A percentile compares a stretch with the other conserved stretches of the same genome.
These are phyloP conservation scores for Ptilonorhynchus violaceus DNA, from an alignment of 2,113 vertebrate species.

Conservation along the genomic window DNA sequence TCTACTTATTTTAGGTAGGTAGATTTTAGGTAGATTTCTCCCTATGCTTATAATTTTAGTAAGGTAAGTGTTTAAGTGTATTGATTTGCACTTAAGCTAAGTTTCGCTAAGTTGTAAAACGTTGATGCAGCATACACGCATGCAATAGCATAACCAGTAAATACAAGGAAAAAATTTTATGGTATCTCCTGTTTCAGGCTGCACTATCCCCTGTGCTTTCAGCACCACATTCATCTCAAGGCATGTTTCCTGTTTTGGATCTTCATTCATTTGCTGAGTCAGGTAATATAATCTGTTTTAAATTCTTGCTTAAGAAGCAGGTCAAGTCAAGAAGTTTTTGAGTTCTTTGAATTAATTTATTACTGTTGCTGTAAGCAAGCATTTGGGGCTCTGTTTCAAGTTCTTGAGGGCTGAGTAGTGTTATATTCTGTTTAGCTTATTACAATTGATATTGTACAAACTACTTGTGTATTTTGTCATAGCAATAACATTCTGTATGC, in stretches of 20 bases:
- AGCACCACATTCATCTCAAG: conserved; percentile 80
- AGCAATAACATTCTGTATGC: not conserved
- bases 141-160: not conserved
- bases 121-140: not conserved
- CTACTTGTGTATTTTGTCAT: not conserved
- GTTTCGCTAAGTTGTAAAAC: not conserved
- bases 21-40: too few relatives aligned
- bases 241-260: conserved; percentile 75
- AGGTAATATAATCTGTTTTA: conserved; percentile 66
- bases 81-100: not conserved
- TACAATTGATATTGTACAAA: not conserved
- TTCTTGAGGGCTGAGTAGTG: not conserved
- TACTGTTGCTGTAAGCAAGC: not conserved
- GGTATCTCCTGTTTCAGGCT: conserved; percentile 65
- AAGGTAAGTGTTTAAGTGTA: not conserved
- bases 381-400: not conserved
- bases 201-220: conserved; percentile 61
- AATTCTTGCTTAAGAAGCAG: not conserved
- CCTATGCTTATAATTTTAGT: not conserved
- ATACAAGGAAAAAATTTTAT: not conserved
- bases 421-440: not conserved
- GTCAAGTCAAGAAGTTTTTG: not conserved
- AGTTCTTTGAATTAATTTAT: not conserved
- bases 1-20: not conserved
- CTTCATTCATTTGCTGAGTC: conserved; percentile 81